These are phyloP conservation scores for Diadegma fenestrale DNA, from an alignment of 2,888 invertebrate genomes.

Conservation along the genomic window DNA sequence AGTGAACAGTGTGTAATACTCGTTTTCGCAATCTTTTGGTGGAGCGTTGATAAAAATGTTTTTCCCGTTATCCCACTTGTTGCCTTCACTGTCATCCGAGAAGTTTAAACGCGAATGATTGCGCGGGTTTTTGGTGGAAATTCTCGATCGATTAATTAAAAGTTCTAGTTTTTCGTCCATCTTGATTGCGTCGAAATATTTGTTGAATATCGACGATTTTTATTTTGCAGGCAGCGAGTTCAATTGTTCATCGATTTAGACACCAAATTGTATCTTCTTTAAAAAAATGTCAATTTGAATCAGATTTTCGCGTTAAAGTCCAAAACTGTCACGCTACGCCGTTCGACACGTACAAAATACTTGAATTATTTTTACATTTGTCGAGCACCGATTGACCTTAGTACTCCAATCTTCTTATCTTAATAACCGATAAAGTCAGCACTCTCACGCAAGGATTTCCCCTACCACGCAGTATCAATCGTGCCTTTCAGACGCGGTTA, in stretches of 20 bases:
- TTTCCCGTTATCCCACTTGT: background rate
- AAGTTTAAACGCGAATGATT: background rate
- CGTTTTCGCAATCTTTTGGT: constrained; percentile 86
- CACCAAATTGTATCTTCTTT: background rate
- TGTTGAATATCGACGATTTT: background rate
- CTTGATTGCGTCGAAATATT: background rate
- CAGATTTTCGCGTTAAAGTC: background rate
- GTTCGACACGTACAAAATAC: background rate
- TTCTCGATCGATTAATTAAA: constrained; percentile 12
- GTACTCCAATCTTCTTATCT: constrained; percentile 44
- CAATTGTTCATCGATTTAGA: background rate
- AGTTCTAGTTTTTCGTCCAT: constrained; percentile 47
- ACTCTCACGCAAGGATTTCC: background rate
- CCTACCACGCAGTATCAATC: background rate
- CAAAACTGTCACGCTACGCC: constrained; percentile 2
- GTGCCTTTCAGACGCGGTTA: background rate
- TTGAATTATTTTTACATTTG: constrained; percentile 28
- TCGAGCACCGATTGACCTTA: constrained; percentile 51
- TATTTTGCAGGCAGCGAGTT: background rate
- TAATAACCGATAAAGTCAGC: constrained; percentile 37
- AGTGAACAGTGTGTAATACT: constrained; percentile 87
- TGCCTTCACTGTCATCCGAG: constrained; percentile 26
- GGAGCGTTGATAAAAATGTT: constrained; percentile 85
- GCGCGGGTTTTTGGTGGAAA: background rate
- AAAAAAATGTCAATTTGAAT: background rate